phyloP scores from a whole-genome alignment of 1,140 invertebrate genomes.

The Cotesia vestalis region DNA sequence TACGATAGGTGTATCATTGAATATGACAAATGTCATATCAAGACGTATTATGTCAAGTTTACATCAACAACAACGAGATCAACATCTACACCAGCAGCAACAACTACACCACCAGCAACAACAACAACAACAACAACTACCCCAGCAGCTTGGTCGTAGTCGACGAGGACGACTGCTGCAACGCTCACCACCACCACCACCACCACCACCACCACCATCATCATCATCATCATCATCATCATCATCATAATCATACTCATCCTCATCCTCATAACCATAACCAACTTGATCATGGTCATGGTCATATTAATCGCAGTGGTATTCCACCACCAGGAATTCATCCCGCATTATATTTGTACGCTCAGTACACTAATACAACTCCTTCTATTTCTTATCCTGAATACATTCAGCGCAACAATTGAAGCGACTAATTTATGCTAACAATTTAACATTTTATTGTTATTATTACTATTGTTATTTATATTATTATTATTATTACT shows the following conservation, averaged over 20 bases:
- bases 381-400: slow-evolving; percentile 60
- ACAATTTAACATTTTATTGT: slow-evolving; percentile 17
- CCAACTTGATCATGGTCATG: slow-evolving; percentile 43
- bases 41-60: no score
- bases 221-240: no score
- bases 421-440: slow-evolving; percentile 28
- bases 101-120: no score
- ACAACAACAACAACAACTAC: no score
- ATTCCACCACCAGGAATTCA: slow-evolving; percentile 59
- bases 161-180: no score
- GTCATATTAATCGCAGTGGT: slow-evolving; percentile 42
- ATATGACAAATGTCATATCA: no score
- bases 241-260: slow-evolving; percentile 27
- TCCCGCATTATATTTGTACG: slow-evolving; percentile 63
- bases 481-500: background rate
- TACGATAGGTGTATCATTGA: no score
- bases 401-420: slow-evolving; percentile 61
- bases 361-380: slow-evolving; percentile 60
- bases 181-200: no score
- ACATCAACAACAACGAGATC: no score
- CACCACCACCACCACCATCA: slow-evolving; percentile 27
- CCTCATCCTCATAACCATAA: slow-evolving; percentile 42
- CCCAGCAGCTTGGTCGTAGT: no score
- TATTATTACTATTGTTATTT: background rate
- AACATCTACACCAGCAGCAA: no score